These are phyloP conservation scores for Poecilia picta DNA, from an alignment of 2,797 vertebrate genomes.

Conservation along the genomic window DNA sequence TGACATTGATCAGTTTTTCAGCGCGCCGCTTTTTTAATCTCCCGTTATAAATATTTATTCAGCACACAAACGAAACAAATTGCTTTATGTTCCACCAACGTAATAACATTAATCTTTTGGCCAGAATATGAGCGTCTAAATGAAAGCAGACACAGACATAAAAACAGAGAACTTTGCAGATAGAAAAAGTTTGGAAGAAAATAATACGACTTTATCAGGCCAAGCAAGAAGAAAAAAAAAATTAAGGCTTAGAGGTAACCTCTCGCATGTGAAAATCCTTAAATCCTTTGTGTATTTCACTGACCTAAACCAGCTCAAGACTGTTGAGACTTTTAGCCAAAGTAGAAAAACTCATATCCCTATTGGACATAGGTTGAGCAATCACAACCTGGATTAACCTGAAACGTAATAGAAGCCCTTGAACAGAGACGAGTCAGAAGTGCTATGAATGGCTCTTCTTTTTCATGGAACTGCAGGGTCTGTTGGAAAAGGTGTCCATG, in stretches of 20 bases:
- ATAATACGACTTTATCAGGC: not conserved
- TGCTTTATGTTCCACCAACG: not conserved
- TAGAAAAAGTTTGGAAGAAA: not conserved
- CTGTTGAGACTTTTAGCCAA: not conserved
- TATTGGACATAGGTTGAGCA: not conserved
- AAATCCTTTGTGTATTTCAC: slow-evolving; percentile 2
- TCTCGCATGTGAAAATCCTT: not conserved
- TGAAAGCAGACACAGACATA: not conserved
- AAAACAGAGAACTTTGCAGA: not conserved
- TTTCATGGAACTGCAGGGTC: not conserved
- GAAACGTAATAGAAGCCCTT: not conserved
- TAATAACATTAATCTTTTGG: not conserved
- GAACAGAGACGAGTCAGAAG: not conserved
- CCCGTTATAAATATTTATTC: not conserved
- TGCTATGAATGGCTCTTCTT: not conserved
- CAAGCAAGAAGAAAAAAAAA: not conserved
- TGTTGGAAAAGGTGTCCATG: not conserved
- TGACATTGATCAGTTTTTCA: not conserved
- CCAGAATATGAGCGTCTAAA: slow-evolving; percentile 1
- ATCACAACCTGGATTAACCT: not conserved
- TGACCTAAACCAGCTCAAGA: slow-evolving; percentile 1
- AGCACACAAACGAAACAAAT: slow-evolving; percentile 18
- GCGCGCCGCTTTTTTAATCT: not conserved
- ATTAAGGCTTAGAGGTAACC: not conserved
- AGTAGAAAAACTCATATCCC: not conserved